These are phyloP conservation scores for Siniperca knerii DNA, from an alignment of 2,113 vertebrate species.

Conservation along the genomic window DNA sequence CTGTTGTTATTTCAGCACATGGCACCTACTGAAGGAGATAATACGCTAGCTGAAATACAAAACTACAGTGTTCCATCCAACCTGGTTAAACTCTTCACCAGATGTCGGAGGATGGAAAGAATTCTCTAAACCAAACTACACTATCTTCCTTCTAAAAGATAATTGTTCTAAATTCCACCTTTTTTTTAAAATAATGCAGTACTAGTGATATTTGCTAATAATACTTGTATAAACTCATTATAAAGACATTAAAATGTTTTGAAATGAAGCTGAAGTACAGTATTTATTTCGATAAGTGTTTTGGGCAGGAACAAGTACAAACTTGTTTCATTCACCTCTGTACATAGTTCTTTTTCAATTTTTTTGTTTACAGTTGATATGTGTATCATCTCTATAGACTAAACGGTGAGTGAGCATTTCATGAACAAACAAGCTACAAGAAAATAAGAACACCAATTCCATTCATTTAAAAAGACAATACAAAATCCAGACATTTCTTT, in stretches of 20 bases:
- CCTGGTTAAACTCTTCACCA: not conserved
- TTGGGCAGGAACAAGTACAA: constrained; percentile 76
- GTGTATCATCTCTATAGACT: constrained; percentile 78
- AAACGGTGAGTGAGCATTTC: constrained; percentile 79
- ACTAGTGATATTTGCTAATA: constrained; percentile 7
- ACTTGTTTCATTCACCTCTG: constrained; percentile 78
- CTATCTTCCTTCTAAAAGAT: not conserved
- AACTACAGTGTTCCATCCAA: not conserved
- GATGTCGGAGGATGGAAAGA: not conserved
- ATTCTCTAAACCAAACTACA: not conserved
- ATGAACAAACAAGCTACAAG: constrained; percentile 81
- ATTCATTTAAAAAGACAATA: constrained; percentile 96
- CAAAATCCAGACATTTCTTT: constrained; percentile 98
- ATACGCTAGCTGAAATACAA: not conserved
- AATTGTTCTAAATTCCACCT: not conserved
- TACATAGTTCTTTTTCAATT: constrained; percentile 59
- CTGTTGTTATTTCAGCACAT: constrained; percentile 20
- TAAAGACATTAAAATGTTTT: constrained; percentile 70
- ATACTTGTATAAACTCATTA: constrained; percentile 22
- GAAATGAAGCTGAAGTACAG: constrained; percentile 79
- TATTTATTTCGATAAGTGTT: constrained; percentile 81
- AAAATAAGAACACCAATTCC: constrained; percentile 86
- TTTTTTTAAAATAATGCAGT: constrained; percentile 15
- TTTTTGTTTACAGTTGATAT: constrained; percentile 65
- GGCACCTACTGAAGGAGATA: not conserved